Evolutionary conservation across 1,140 invertebrate genomes (phyloP), one percentile per base, ranked within the genome.

Genomic region (Patella vulgata): DNA sequence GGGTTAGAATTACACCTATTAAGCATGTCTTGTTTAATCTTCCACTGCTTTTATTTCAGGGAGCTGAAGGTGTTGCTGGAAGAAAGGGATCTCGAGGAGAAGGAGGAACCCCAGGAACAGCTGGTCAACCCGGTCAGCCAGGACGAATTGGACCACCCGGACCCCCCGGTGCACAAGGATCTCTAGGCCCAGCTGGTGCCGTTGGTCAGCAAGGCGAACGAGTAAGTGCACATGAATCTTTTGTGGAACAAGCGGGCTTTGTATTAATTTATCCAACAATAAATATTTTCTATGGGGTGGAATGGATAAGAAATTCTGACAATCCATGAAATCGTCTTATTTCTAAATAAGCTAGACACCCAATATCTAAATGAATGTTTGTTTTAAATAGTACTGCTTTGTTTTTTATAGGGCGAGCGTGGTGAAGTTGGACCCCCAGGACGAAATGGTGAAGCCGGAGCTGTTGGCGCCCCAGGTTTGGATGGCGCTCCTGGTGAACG

Each of bases 341-440:
- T n/a, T n/a, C n/a, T n/a, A n/a, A n/a, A n/a, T n/a, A n/a, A n/a
- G n/a, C n/a, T n/a, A n/a, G n/a, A n/a, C n/a, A n/a, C n/a, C n/a
- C n/a, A n/a, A n/a, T n/a, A n/a, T n/a, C n/a, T n/a, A n/a, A n/a
- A n/a, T n/a, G n/a, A n/a, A n/a, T n/a, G n/a, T n/a, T n/a, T n/a
- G n/a, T n/a, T n/a, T n/a, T n/a, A n/a, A n/a, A n/a, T n/a, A n/a
- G n/a, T n/a, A n/a, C n/a, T n/a, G n/a, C n/a, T 27, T 42, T 56
- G 12, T 36, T 33, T 12, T 19, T 46, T 51, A 28, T 64, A 79
- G 77, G 79, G 79, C 42, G 69, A 70, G 4, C 48, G 48, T 19
- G 79, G 79, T 56, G 68, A 75, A 46, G 54, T 72, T 44, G 79
- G 79, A 61, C 66, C 72, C 46, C 72, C 75, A 11, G 79, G 79